These are phyloP conservation scores for Rambutsinella grinnellia DNA, from an alignment of 2,888 invertebrate species.

Conservation along the genomic window DNA sequence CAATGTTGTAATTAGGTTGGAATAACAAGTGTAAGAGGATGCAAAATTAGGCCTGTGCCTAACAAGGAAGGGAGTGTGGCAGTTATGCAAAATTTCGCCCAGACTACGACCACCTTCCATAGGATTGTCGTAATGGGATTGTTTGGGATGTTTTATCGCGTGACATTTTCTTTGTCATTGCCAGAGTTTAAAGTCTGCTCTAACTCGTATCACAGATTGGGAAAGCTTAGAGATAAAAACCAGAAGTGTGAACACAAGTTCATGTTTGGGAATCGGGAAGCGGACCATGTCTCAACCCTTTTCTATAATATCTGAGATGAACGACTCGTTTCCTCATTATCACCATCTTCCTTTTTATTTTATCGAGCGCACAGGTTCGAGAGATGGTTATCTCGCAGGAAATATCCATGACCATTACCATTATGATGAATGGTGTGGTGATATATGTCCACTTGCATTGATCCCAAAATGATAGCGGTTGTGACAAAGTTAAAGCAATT, in stretches of 20 bases:
- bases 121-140: no score
- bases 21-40: no score
- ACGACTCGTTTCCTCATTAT: slow-evolving; percentile 55
- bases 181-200: not conserved
- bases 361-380: not conserved
- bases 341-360: not conserved
- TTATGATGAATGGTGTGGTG: not conserved
- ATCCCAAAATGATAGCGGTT: not conserved
- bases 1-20: no score
- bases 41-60: no score
- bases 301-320: no score
- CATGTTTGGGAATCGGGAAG: slow-evolving; percentile 39
- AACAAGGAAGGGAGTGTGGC: no score
- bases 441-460: not conserved
- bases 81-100: no score
- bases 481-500: slow-evolving; percentile 35
- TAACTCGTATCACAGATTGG: not conserved
- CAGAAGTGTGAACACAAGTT: slow-evolving; percentile 25
- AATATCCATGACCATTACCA: slow-evolving; percentile 14
- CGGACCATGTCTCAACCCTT: no score
- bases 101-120: no score
- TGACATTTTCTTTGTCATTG: not conserved
- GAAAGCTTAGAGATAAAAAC: not conserved
- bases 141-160: no score
- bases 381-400: slow-evolving; percentile 28